Conservation (phyloP, 2,888 invertebrate genomes). For the Chalcosyrphus nemorum region DNA sequence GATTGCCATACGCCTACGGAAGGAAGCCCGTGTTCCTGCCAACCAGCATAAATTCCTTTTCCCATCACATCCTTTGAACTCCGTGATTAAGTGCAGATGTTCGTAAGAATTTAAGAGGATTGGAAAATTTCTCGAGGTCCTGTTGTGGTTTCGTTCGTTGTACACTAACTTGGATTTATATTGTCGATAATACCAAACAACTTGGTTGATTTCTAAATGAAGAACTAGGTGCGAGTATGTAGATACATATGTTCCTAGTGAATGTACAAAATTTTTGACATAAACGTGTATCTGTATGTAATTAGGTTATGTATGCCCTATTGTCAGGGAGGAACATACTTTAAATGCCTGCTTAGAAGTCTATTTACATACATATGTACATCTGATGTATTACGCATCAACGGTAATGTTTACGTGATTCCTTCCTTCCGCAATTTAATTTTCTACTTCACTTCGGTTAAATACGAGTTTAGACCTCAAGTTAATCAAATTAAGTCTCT, state of each 20-base stretch:
- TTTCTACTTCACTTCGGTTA: too few species aligned
- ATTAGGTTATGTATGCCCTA: too few species aligned
- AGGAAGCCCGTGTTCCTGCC: background rate
- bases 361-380: too few species aligned
- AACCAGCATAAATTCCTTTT: background rate
- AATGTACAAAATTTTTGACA: background rate
- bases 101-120: conserved; percentile 2
- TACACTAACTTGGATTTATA: background rate
- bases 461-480: too few species aligned
- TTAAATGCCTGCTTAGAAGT: too few species aligned
- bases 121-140: background rate
- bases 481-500: too few species aligned
- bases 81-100: background rate
- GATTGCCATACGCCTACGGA: background rate
- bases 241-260: too few species aligned
- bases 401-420: too few species aligned
- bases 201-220: background rate
- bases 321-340: too few species aligned
- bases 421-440: too few species aligned
- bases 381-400: too few species aligned
- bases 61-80: background rate
- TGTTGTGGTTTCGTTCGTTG: background rate
- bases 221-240: background rate
- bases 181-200: background rate
- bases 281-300: background rate